Conservation (phyloP, 2,113 vertebrate species). For the Scopus umbretta region DNA sequence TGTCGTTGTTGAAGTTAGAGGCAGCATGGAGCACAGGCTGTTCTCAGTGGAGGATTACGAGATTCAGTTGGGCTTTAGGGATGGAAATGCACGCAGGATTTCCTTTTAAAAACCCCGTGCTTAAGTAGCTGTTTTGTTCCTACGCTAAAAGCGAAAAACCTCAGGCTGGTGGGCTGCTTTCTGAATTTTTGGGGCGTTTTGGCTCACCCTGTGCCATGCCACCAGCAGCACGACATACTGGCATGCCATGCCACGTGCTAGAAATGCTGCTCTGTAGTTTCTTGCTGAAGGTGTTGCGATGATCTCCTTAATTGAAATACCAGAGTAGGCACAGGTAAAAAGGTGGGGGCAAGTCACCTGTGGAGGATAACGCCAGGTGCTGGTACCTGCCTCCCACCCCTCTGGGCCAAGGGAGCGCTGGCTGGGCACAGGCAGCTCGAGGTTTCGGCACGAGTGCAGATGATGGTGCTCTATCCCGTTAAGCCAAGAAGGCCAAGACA, state of each 20-base stretch:
- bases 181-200: not conserved
- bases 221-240: not conserved
- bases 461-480: not conserved
- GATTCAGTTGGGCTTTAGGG: conserved; percentile 17
- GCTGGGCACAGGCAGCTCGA: not conserved
- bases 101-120: not conserved
- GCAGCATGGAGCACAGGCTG: not conserved
- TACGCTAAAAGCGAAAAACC: not conserved
- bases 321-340: not conserved
- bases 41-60: conserved; percentile 9
- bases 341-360: not conserved
- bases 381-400: not conserved
- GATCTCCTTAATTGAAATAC: not conserved
- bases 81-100: not conserved
- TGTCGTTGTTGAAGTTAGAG: not conserved
- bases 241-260: accelerated
- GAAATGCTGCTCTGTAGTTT: not conserved
- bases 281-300: not conserved
- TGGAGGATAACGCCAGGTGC: not conserved
- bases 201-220: accelerated
- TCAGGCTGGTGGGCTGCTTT: accelerated
- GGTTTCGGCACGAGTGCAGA: not conserved
- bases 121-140: not conserved
- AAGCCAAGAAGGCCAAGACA: not conserved
- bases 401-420: not conserved